phyloP scores from a whole-genome alignment of 2,797 vertebrate genomes.

The Centropyge bicolor region DNA sequence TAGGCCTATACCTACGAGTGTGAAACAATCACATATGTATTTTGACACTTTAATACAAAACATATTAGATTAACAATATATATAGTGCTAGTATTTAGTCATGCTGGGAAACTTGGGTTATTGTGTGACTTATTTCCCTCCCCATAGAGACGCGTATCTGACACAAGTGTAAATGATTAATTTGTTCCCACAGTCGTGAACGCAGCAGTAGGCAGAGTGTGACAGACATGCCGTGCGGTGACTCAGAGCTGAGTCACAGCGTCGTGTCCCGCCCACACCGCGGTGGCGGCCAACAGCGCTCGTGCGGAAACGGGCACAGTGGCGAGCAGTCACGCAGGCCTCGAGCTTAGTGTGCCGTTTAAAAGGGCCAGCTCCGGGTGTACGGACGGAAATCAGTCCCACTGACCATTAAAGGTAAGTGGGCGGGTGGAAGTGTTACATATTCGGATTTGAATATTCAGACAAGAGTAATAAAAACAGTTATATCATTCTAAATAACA shows the following conservation, averaged over 20 bases:
- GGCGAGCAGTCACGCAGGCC: conserved; percentile 50
- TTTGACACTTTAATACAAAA: background rate
- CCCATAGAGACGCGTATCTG: background rate
- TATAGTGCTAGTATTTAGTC: too few species aligned
- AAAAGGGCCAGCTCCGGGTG: conserved; percentile 30
- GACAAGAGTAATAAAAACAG: background rate
- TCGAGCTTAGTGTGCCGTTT: conserved; percentile 33
- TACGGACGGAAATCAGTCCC: conserved; percentile 6
- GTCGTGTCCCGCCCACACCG: conserved; percentile 73
- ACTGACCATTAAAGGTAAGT: background rate
- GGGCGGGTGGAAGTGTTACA: background rate
- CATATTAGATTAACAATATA: background rate
- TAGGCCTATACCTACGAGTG: too few species aligned
- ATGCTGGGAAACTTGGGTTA: background rate
- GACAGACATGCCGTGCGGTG: conserved; percentile 72
- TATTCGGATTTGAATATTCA: too few species aligned
- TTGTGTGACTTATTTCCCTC: background rate
- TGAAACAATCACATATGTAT: background rate
- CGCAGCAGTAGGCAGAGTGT: conserved; percentile 44
- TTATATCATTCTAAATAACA: background rate
- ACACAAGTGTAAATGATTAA: fast-evolving
- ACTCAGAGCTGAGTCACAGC: conserved; percentile 73
- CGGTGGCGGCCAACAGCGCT: conserved; percentile 60
- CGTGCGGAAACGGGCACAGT: conserved; percentile 38
- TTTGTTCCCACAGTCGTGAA: conserved; percentile 40